Evolutionary conservation across 2,797 vertebrate genomes (phyloP).

Genomic region (Threskiornis aethiopicus): DNA sequence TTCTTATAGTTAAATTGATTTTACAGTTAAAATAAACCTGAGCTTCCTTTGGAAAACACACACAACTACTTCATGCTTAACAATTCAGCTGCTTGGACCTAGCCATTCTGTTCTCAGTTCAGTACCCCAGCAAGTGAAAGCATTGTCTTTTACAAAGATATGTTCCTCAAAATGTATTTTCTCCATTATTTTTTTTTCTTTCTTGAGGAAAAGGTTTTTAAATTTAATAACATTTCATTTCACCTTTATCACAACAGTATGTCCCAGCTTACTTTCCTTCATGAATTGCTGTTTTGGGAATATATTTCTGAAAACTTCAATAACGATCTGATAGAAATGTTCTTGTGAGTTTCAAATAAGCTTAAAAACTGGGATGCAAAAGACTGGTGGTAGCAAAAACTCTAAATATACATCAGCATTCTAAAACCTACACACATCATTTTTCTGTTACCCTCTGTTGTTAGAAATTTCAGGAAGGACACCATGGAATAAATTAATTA

Average conservation of each 20-base stretch:
- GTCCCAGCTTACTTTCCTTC: not conserved
- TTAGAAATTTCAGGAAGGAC: not conserved
- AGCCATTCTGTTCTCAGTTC: not conserved
- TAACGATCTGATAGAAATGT: not conserved
- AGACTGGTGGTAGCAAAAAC: not conserved
- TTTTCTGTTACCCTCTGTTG: not conserved
- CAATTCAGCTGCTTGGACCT: not conserved
- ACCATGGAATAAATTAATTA: not conserved
- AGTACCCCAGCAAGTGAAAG: not conserved
- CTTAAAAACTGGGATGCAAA: not conserved
- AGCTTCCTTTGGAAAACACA: constrained; percentile 8
- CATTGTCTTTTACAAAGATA: not conserved
- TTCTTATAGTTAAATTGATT: constrained; percentile 26
- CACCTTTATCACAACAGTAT: not conserved
- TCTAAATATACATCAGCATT: not conserved
- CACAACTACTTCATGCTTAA: not conserved
- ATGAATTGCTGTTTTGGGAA: not conserved
- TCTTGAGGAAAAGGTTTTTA: not conserved
- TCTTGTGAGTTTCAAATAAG: not conserved
- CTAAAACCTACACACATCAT: not conserved
- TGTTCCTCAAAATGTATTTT: not conserved
- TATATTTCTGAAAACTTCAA: not conserved
- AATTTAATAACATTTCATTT: not conserved
- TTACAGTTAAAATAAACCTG: constrained; percentile 29
- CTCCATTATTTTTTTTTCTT: not conserved